Evolutionary conservation across 2,888 invertebrate genomes (phyloP).

Genomic region (Parapristionchus giblindavisi): DNA sequence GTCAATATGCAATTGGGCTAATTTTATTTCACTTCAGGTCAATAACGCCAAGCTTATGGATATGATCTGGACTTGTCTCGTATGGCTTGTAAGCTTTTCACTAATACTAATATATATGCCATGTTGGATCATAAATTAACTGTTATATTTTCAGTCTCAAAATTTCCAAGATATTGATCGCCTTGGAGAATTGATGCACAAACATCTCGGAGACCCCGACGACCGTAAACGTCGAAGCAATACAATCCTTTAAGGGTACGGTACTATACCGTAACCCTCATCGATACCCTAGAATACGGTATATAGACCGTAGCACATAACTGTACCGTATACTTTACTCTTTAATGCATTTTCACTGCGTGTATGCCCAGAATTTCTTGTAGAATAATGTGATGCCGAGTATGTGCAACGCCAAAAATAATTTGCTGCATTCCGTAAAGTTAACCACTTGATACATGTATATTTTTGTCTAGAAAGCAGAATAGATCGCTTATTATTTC

Average conservation of each 20-base stretch:
- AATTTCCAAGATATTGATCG: conserved; percentile 54
- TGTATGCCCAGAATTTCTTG: too few relatives aligned
- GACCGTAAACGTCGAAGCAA: conserved; percentile 54
- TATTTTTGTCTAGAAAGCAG: too few relatives aligned
- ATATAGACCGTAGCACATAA: too few relatives aligned
- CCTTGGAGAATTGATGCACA: conserved; percentile 53
- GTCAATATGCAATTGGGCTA: not conserved
- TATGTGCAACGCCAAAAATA: too few relatives aligned
- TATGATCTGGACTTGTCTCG: conserved; percentile 64
- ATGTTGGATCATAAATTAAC: not conserved
- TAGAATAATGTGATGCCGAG: too few relatives aligned
- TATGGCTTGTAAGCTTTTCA: conserved; percentile 49
- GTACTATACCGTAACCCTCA: conserved; percentile 4
- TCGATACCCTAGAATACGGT: too few relatives aligned
- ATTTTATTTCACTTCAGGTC: conserved; percentile 43
- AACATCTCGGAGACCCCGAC: conserved; percentile 49
- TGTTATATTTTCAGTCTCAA: conserved; percentile 44
- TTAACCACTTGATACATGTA: too few relatives aligned
- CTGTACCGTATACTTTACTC: too few relatives aligned
- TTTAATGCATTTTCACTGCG: too few relatives aligned
- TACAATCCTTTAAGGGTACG: conserved; percentile 47
- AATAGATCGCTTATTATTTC: too few relatives aligned
- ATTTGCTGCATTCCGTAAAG: too few relatives aligned
- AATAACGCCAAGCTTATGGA: conserved; percentile 64
- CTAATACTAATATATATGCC: not conserved